A percentile compares a stretch with the other conserved stretches of the same genome.
Conservation (phyloP, 2,888 invertebrate genomes). For the Eudemis profundana region DNA sequence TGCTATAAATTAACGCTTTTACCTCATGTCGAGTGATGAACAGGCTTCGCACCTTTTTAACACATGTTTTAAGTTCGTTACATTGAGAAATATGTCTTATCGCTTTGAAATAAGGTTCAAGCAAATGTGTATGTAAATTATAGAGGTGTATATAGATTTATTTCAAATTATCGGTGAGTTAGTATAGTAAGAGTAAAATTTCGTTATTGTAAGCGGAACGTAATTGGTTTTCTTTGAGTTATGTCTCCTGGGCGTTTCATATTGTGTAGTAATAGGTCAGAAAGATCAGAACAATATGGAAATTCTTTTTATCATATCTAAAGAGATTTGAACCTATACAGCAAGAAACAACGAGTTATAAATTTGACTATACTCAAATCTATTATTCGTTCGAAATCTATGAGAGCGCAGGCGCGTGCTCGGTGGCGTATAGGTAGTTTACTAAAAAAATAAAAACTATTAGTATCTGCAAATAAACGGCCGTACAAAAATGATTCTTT, state of each 20-base stretch:
- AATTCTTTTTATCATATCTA: too few relatives aligned
- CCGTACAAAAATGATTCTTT: too few relatives aligned
- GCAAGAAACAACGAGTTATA: too few relatives aligned
- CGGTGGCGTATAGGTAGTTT: too few relatives aligned
- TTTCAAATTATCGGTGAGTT: background rate
- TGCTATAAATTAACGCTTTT: slow-evolving; percentile 24
- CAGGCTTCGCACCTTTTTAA: slow-evolving; percentile 9
- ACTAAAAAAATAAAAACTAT: too few relatives aligned
- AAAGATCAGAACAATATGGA: too few relatives aligned
- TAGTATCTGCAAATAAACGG: too few relatives aligned
- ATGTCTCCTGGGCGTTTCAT: background rate
- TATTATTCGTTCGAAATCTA: too few relatives aligned
- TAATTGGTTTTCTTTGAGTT: background rate
- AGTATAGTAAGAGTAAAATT: background rate
- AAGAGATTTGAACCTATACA: too few relatives aligned
- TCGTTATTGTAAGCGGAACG: background rate
- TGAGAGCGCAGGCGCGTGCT: too few relatives aligned
- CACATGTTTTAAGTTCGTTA: background rate
- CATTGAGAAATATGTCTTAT: background rate
- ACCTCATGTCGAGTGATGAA: slow-evolving; percentile 27
- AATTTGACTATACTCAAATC: too few relatives aligned
- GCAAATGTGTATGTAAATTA: background rate
- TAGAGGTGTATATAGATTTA: slow-evolving; percentile 3
- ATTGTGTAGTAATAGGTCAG: background rate
- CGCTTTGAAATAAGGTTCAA: background rate